Base-by-base conservation (phyloP, 2,113 vertebrate species). In the Odontophorus gujanensis region DNA sequence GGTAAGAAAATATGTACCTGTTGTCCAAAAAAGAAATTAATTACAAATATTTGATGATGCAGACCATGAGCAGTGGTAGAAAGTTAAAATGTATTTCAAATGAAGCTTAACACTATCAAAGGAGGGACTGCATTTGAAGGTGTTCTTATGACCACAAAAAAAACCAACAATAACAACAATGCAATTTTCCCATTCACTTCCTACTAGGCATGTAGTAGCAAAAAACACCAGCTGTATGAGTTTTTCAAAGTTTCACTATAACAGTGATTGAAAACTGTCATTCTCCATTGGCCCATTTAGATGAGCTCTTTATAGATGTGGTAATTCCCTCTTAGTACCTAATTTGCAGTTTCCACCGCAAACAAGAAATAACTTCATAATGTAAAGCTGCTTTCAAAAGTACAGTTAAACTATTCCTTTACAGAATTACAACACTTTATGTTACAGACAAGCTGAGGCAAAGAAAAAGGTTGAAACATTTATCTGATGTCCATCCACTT, bases 121-220 rank as follows among this genome's bases (percentile, higher is more conserved):
- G 32, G 6, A 79, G 2, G 1, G 4, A 65, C 40, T 0, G 0
- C 3, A 61, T 26, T n/a, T 68, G 18, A 76, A 85, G n/a, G 22
- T 17, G 76, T 11, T 43, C n/a, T 19, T 47, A 16, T 22, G n/a
- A 17, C 13, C 30, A 40, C 8, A 30, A 3, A 80, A 87, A 75
- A 3, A 5, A 50, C 5, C 30, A 3, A 80, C 79, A 75, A 2
- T 4, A 26, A 3, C 73, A 87, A 67, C 2, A 6, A 58, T 21
- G 5, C 4, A 85, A 21, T 8, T 47, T 82, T 87, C 66, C 74
- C 36, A 36, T 30, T 40, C 1, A 47, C 7, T 73, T 89, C 48
- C 43, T 73, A 2, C 4, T 50, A 18, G 55, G 16, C 17, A 81
- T 36, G 13, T 10, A 77, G n/a, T 7, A 72, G 34, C 9, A 87